phyloP scores from a whole-genome alignment of 2,113 vertebrate species.

The Pollimyrus isidori region DNA sequence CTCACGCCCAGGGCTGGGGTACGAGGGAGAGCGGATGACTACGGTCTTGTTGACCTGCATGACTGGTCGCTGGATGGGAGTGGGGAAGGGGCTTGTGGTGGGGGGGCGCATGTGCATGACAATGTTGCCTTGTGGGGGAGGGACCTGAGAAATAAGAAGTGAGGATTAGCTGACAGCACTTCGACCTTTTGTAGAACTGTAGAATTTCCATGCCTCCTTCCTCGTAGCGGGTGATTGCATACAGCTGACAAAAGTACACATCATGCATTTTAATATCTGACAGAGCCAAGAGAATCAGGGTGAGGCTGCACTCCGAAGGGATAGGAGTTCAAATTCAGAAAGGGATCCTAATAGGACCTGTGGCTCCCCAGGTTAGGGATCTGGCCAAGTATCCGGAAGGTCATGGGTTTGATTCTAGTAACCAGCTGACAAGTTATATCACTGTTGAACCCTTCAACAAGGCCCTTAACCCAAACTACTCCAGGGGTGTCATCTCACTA shows the following conservation, averaged over 20 bases:
- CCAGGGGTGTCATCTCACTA: background rate
- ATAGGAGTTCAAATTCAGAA: background rate
- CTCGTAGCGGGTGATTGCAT: background rate
- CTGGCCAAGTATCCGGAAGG: background rate
- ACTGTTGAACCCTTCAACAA: background rate
- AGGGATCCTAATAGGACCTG: background rate
- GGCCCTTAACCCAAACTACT: background rate
- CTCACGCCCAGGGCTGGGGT: slow-evolving; percentile 56
- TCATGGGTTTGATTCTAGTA: background rate
- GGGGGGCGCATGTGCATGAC: slow-evolving; percentile 72
- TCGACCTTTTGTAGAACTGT: background rate
- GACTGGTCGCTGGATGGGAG: slow-evolving; percentile 68
- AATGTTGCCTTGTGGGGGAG: slow-evolving; percentile 63
- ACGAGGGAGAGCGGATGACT: slow-evolving; percentile 63
- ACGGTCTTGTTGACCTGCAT: slow-evolving; percentile 71
- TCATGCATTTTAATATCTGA: background rate
- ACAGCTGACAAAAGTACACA: background rate
- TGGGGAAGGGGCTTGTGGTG: slow-evolving; percentile 65
- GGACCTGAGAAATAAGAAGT: slow-evolving; percentile 41
- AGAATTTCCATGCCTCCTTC: background rate
- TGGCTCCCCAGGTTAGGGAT: background rate
- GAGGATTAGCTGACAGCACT: background rate
- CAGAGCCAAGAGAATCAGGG: background rate
- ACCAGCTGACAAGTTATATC: background rate
- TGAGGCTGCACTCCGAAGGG: background rate